Percentiles rank a stretch among this genome's conserved stretches.
Evolutionary conservation across 2,888 invertebrate genomes (phyloP).

Genomic region (Agonopterix heracliana): DNA sequence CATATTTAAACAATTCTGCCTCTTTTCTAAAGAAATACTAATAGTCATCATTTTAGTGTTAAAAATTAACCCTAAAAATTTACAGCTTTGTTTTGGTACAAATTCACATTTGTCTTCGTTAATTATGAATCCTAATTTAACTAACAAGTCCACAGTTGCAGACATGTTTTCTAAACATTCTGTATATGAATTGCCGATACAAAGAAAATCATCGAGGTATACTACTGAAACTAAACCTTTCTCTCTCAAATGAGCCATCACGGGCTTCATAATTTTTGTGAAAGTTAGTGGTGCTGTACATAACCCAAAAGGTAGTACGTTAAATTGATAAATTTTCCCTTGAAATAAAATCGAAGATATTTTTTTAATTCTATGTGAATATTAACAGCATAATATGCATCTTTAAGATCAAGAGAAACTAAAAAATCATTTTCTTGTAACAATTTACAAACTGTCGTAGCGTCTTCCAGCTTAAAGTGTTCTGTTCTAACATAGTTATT

Average conservation of each 20-base stretch:
- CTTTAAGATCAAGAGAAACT: conserved; percentile 9
- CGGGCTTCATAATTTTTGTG: conserved; percentile 11
- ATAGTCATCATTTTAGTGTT: conserved; percentile 4
- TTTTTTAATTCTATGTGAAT: conserved; percentile 5
- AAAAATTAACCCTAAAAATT: conserved; percentile 8
- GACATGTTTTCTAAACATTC: conserved; percentile 1
- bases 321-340: conserved; percentile 9
- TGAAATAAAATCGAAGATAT: conserved; percentile 11
- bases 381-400: conserved; percentile 10
- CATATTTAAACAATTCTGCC: neutral
- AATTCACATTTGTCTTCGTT: conserved; percentile 9
- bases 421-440: conserved; percentile 3
- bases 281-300: conserved; percentile 10
- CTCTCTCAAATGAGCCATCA: conserved; percentile 1
- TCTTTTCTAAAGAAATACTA: conserved; percentile 2
- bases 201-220: conserved; percentile 11
- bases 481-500: conserved; percentile 5
- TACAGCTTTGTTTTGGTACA: conserved; percentile 3
- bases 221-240: neutral
- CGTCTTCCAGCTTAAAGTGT: conserved; percentile 15
- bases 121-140: conserved; percentile 8
- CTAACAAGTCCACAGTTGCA: neutral
- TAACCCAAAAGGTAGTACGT: conserved; percentile 10
- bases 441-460: conserved; percentile 7
- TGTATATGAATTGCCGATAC: conserved; percentile 2